A percentile compares a stretch with the other conserved stretches of the same genome.
These are phyloP conservation scores for Phthorimaea operculella DNA, from an alignment of 1,140 invertebrate species.

Conservation along the genomic window DNA sequence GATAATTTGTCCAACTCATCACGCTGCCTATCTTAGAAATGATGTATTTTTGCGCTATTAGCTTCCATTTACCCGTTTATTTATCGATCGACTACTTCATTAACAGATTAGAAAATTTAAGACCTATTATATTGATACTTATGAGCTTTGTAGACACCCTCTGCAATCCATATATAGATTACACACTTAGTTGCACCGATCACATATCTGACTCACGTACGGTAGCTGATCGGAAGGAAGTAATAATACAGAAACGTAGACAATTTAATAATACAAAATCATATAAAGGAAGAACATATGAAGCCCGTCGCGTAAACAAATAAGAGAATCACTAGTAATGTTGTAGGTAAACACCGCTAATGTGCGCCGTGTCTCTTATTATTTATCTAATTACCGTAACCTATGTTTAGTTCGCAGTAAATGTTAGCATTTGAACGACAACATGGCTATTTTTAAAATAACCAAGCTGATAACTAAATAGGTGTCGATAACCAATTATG, in stretches of 20 bases:
- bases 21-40: no score
- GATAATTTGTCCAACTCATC: no score
- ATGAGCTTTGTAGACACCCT: no score
- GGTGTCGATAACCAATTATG: no score
- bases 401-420: not conserved
- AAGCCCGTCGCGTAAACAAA: constrained; percentile 3
- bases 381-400: constrained; percentile 5
- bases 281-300: not conserved
- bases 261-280: constrained; percentile 7
- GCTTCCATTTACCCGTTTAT: no score
- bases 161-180: no score
- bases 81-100: no score
- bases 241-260: constrained; percentile 14
- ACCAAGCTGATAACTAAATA: no score
- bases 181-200: no score
- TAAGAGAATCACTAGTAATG: not conserved
- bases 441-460: not conserved
- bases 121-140: no score
- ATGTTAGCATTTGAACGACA: not conserved
- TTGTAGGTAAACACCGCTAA: not conserved
- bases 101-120: no score
- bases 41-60: no score
- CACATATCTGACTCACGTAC: not conserved
- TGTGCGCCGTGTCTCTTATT: not conserved
- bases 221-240: constrained; percentile 28